Base-by-base conservation (phyloP, 1,140 invertebrate species). In the Leptinotarsa lineolata region DNA sequence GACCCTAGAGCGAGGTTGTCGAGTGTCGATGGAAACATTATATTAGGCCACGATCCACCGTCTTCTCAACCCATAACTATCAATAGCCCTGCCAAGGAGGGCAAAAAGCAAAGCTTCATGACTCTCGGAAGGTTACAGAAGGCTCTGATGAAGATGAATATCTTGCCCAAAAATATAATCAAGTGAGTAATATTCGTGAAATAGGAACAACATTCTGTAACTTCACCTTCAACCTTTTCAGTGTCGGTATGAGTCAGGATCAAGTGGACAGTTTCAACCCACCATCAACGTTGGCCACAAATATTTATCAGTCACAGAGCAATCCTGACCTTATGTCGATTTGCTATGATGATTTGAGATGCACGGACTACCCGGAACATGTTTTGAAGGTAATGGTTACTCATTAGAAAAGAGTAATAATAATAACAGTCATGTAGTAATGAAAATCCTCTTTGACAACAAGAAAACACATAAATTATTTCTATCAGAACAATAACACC, bases 291-390 rank as follows among this genome's bases (percentile, higher is more conserved):
- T 69, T 84, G 66, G 79, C 76, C 46, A 79, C 78, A 24, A 83
- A 83, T 68, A 88, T 93, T 48, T 93, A 93, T 83, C 94, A 93
- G 81, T 96, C 94, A 60, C 94, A 95, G 81, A 96, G 94, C 82
- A 97, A 98, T 87, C 95, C 95, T 4, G 95, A 97, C 86, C 87
- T 97, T 58, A 93, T 93, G 80, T 91, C 91, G 74, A 89, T 94
- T 58, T 93, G 90, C 82, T 94, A 91, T 86, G 92, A 94, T 78
- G 92, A 93, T 79, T 84, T 89, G 65, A 87, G 91, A 67, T 89
- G 89, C 68, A 88, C 91, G 3, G 95, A 98, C 85, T 97, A 94
- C 86, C 97, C 97, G 6, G 97, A 99, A 83, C 96, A 99, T 87
- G 97, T 99, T 46, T 88, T 99, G 1, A 99, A 99, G 88, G 94